phyloP scores from a whole-genome alignment of 2,113 vertebrate genomes.

The Podarcis muralis region DNA sequence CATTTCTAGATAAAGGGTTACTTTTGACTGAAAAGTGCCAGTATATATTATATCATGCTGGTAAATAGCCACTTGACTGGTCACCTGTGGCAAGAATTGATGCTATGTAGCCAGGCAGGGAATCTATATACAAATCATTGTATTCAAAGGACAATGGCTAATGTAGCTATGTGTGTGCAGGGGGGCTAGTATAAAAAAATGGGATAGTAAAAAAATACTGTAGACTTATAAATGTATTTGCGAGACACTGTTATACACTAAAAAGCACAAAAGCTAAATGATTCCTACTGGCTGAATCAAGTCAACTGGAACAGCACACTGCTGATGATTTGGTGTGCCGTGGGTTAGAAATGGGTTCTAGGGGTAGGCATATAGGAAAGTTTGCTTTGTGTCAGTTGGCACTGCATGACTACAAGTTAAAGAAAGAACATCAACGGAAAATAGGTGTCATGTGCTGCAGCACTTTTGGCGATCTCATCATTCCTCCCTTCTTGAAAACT shows the following conservation, averaged over 20 bases:
- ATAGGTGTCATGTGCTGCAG: not conserved
- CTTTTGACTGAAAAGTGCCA: not conserved
- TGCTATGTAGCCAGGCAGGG: not conserved
- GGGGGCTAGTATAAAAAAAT: not conserved
- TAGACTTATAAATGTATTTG: not conserved
- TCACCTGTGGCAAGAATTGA: not conserved
- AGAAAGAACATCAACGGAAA: not conserved
- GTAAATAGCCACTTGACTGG: not conserved
- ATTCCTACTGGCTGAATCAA: not conserved
- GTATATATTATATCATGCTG: conserved; percentile 6
- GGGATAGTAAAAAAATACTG: not conserved
- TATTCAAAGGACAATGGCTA: not conserved
- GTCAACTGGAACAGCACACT: conserved; percentile 3
- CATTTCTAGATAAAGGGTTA: not conserved
- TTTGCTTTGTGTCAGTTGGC: conserved; percentile 14
- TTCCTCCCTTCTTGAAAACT: not conserved
- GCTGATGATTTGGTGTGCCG: not conserved
- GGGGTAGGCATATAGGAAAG: too few relatives aligned
- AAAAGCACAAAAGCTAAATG: conserved; percentile 25
- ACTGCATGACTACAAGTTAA: not conserved
- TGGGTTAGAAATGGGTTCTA: not conserved
- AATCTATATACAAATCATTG: not conserved
- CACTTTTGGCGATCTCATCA: not conserved
- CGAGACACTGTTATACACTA: not conserved
- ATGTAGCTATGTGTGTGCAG: not conserved